Conservation (phyloP, 30 jellyfish, hydroid and myxozoan genomes). For the Aurelia coerulea region DNA sequence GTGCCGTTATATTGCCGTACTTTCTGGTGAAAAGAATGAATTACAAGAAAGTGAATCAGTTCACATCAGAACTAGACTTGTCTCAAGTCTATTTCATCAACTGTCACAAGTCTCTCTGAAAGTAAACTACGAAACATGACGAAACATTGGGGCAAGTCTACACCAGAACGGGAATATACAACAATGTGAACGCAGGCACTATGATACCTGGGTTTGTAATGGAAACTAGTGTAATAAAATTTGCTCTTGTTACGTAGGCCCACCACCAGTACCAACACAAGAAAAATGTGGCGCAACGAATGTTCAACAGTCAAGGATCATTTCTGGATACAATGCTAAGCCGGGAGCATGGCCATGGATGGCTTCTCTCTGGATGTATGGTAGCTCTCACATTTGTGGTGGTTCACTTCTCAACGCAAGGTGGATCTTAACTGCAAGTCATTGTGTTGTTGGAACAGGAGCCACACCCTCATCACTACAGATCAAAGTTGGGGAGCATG, state of each 20-base stretch:
- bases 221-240: too few species aligned
- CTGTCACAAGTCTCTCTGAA: too few species aligned
- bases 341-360: slow-evolving; percentile 98
- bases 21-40: too few species aligned
- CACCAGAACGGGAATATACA: too few species aligned
- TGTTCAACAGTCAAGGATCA: slow-evolving; percentile 72
- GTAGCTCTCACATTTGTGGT: slow-evolving; percentile 77
- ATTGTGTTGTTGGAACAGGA: slow-evolving; percentile 66
- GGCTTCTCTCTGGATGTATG: slow-evolving; percentile 73
- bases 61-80: too few species aligned
- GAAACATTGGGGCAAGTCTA: too few species aligned
- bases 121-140: too few species aligned
- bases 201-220: too few species aligned
- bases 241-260: background rate
- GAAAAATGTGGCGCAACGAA: slow-evolving; percentile 66
- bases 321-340: slow-evolving; percentile 68
- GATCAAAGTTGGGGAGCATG: slow-evolving; percentile 84
- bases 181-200: too few species aligned
- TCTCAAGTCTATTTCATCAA: too few species aligned
- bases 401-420: slow-evolving; percentile 68
- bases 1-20: too few species aligned
- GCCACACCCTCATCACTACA: slow-evolving; percentile 36
- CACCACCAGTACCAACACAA: slow-evolving; percentile 35
- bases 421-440: slow-evolving; percentile 90
- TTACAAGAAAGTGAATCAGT: too few species aligned